Conservation (phyloP, 2,113 vertebrate species). For the Cinclus cinclus region DNA sequence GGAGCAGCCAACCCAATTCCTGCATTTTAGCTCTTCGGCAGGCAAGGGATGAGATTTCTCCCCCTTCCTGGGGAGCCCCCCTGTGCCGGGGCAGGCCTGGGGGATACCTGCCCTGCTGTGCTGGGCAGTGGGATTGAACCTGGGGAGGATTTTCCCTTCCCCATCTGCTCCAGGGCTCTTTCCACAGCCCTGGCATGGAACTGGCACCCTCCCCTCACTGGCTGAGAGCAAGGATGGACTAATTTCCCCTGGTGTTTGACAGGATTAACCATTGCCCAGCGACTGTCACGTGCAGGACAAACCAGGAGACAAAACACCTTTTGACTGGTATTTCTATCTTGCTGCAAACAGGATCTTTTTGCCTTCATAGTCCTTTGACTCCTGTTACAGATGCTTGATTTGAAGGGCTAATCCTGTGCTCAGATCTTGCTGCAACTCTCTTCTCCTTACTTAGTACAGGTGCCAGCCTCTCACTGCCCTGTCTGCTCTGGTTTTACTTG, state of each 20-base stretch:
- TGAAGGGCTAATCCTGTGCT: background rate
- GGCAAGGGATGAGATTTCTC: background rate
- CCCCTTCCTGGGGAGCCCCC: background rate
- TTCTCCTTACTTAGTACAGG: background rate
- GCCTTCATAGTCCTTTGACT: background rate
- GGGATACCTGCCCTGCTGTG: background rate
- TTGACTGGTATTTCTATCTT: background rate
- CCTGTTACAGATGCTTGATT: background rate
- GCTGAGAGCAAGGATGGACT: background rate
- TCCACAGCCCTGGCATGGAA: background rate
- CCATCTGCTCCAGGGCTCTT: background rate
- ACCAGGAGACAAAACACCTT: background rate
- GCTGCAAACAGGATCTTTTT: background rate
- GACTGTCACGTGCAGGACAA: background rate
- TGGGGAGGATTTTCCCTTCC: background rate
- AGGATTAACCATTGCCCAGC: background rate
- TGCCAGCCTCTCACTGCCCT: background rate
- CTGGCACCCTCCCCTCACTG: background rate
- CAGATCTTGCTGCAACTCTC: background rate
- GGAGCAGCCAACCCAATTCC: background rate
- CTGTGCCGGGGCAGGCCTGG: background rate
- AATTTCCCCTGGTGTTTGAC: background rate
- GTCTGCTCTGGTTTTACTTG: background rate
- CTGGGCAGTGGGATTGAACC: background rate
- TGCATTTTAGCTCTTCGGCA: background rate